Conservation (phyloP, 2,113 vertebrate species). For the Stigmatopora argus region DNA sequence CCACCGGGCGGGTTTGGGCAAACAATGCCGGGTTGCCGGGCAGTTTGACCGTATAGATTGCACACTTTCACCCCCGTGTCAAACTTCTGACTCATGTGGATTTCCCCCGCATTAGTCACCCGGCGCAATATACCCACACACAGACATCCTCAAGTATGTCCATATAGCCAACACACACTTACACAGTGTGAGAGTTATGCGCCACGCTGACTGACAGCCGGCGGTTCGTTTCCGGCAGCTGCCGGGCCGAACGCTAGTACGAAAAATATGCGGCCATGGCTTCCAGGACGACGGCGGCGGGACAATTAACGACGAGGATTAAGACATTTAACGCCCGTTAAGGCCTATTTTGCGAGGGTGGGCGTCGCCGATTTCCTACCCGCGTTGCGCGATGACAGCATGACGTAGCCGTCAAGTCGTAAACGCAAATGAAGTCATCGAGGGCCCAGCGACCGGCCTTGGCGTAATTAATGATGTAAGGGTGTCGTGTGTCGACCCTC, state of each 20-base stretch:
- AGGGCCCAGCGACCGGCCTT: constrained; percentile 48
- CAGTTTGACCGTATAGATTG: constrained; percentile 63
- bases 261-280: constrained; percentile 43
- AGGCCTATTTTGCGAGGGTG: constrained; percentile 43
- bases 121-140: constrained; percentile 65
- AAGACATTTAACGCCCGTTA: constrained; percentile 47
- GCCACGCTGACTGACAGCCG: constrained; percentile 52
- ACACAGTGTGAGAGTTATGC: constrained; percentile 42
- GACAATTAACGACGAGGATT: constrained; percentile 35
- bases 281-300: constrained; percentile 28
- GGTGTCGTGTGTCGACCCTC: constrained; percentile 55
- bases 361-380: constrained; percentile 39
- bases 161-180: constrained; percentile 25
- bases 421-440: constrained; percentile 70
- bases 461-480: constrained; percentile 73
- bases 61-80: constrained; percentile 62
- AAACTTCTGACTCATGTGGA: constrained; percentile 73
- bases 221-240: constrained; percentile 63
- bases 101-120: constrained; percentile 74
- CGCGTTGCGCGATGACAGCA: constrained; percentile 44
- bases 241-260: constrained; percentile 70
- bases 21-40: constrained; percentile 67
- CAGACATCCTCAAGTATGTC: constrained; percentile 54
- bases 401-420: constrained; percentile 64
- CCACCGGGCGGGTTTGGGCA: background rate